These are phyloP conservation scores for Toxotes lorentzi DNA, from an alignment of 2,797 vertebrate species.

Conservation along the genomic window DNA sequence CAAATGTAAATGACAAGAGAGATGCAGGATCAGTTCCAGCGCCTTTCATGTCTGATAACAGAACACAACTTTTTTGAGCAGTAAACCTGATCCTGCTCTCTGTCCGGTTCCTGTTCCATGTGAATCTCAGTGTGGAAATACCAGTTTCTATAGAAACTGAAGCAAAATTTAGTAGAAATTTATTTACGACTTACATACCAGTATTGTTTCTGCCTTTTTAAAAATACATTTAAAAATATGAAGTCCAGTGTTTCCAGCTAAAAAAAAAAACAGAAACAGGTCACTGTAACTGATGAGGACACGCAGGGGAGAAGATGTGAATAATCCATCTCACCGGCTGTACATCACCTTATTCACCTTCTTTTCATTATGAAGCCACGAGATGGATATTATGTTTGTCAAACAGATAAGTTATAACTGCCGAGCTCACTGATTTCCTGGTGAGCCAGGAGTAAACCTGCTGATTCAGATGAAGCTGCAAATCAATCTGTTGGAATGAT, in stretches of 20 bases:
- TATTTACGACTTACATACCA: neutral
- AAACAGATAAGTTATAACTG: conserved; percentile 55
- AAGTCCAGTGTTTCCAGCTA: neutral
- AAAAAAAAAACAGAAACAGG: neutral
- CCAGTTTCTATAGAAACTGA: neutral
- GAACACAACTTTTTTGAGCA: neutral
- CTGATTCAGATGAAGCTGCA: conserved; percentile 64
- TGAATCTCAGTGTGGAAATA: conserved; percentile 1
- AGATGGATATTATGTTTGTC: conserved; percentile 57
- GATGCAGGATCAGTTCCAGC: neutral
- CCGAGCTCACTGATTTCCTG: conserved; percentile 39
- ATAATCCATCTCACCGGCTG: conserved; percentile 25
- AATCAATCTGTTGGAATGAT: conserved; percentile 66
- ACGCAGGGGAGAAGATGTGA: conserved; percentile 25
- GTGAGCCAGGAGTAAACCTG: conserved; percentile 53
- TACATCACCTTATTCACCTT: conserved; percentile 17
- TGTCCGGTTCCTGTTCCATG: neutral
- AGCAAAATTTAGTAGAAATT: neutral
- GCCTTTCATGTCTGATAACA: neutral
- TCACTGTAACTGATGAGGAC: conserved; percentile 13
- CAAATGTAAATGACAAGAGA: conserved; percentile 39
- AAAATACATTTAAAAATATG: too few relatives aligned
- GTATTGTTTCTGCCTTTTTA: neutral
- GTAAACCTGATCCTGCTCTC: too few relatives aligned
- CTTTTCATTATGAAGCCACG: conserved; percentile 35